A percentile compares a stretch with the other conserved stretches of the same genome.
phyloP scores from a whole-genome alignment of 2,797 vertebrate species.

The Channa striata region DNA sequence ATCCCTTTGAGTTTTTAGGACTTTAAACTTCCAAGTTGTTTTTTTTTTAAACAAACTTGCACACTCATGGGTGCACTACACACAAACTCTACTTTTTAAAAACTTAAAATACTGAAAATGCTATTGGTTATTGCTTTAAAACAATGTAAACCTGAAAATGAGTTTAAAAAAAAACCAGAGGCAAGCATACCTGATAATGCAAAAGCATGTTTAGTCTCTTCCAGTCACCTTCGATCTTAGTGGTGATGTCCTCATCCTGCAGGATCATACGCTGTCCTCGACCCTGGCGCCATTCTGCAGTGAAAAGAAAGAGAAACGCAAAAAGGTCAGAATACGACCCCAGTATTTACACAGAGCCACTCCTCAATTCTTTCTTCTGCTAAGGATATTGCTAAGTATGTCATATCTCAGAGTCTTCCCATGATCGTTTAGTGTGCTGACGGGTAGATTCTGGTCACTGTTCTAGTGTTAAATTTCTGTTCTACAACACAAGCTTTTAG shows the following conservation, averaged over 20 bases:
- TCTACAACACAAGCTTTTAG: no score
- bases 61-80: neutral
- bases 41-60: neutral
- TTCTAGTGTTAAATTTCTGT: neutral
- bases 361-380: conserved; percentile 4
- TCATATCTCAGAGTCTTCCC: conserved; percentile 12
- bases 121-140: neutral
- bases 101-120: neutral
- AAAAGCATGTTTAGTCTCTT: conserved; percentile 95
- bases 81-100: neutral
- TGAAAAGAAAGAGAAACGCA: neutral
- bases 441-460: conserved; percentile 9
- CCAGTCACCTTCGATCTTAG: conserved; percentile 98
- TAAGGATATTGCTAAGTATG: no score
- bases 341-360: neutral
- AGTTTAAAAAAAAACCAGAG: neutral
- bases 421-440: conserved; percentile 10
- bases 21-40: neutral
- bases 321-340: neutral
- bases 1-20: conserved; percentile 13
- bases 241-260: conserved; percentile 96
- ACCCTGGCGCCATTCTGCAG: conserved; percentile 94
- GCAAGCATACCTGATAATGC: conserved; percentile 85
- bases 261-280: conserved; percentile 93
- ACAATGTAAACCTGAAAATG: neutral